A percentile compares a stretch with the other conserved stretches of the same genome.
Evolutionary conservation across 2,113 vertebrate species (phyloP).

Genomic region (Calyptommatus sinebrachiatus): DNA sequence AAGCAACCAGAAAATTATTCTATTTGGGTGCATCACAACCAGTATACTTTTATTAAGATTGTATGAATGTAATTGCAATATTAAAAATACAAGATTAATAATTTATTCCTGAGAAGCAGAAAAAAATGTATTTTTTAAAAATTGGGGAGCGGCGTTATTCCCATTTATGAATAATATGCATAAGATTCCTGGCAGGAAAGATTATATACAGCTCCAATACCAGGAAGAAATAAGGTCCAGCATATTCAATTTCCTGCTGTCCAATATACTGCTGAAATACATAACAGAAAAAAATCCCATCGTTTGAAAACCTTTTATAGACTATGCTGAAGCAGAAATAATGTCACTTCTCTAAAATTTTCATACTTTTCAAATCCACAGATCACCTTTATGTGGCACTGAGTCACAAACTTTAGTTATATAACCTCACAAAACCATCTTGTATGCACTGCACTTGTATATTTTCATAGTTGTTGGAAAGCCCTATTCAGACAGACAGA

Average conservation of each 20-base stretch:
- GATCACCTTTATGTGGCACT: conserved; percentile 13
- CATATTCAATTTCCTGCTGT: background rate
- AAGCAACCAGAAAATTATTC: background rate
- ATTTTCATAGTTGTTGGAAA: background rate
- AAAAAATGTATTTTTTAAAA: background rate
- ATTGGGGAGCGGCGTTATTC: background rate
- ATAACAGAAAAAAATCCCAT: background rate
- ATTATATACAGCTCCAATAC: conserved; percentile 1
- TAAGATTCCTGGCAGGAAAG: conserved; percentile 15
- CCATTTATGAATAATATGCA: background rate
- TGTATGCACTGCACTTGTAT: background rate
- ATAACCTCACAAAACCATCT: no score
- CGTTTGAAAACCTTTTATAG: background rate
- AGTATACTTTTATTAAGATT: background rate
- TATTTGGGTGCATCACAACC: background rate
- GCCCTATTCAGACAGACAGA: no score
- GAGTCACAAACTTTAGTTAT: background rate
- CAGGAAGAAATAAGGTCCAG: conserved; percentile 14
- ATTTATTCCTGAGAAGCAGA: background rate
- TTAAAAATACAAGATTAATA: background rate
- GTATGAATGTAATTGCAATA: background rate
- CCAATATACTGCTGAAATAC: background rate
- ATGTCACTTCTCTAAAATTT: background rate
- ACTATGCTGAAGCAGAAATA: background rate
- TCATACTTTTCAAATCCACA: background rate